Percentiles rank a stretch among this genome's conserved stretches.
Conservation (phyloP, 2,113 vertebrate species). For the Phylloscopus trochiloides region DNA sequence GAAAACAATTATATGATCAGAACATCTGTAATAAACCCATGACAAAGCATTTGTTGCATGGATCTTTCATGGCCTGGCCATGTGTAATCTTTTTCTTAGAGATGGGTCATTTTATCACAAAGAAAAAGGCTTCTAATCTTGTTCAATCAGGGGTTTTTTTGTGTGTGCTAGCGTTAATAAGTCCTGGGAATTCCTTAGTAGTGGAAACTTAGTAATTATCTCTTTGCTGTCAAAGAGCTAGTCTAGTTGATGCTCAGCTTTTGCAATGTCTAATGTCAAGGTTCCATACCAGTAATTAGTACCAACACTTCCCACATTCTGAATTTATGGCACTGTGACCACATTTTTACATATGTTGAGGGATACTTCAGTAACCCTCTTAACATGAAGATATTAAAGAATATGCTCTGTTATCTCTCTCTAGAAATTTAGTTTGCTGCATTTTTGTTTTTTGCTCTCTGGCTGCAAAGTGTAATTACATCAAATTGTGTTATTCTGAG, state of each 20-base stretch:
- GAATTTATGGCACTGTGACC: conserved; percentile 49
- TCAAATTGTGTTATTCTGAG: not conserved
- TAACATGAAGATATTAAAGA: conserved; percentile 35
- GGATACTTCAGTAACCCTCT: conserved; percentile 33
- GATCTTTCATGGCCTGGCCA: not conserved
- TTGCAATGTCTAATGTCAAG: conserved; percentile 51
- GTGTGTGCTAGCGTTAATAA: not conserved
- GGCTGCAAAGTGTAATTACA: not conserved
- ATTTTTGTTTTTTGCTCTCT: not conserved
- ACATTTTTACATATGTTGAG: conserved; percentile 58
- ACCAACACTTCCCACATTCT: conserved; percentile 54
- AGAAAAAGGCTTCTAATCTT: not conserved
- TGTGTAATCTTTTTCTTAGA: not conserved
- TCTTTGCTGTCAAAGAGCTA: conserved; percentile 44
- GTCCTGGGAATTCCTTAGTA: conserved; percentile 16
- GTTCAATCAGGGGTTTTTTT: not conserved
- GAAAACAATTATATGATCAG: not conserved
- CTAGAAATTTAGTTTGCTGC: conserved; percentile 1
- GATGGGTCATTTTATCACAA: not conserved
- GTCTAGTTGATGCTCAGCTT: conserved; percentile 8
- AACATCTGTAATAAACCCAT: not conserved
- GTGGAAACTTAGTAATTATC: conserved; percentile 44
- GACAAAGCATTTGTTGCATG: not conserved
- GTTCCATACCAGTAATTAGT: conserved; percentile 64
- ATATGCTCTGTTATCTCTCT: not conserved